phyloP scores from a whole-genome alignment of 2,113 vertebrate genomes.

The Corythornis madagascariensis region DNA sequence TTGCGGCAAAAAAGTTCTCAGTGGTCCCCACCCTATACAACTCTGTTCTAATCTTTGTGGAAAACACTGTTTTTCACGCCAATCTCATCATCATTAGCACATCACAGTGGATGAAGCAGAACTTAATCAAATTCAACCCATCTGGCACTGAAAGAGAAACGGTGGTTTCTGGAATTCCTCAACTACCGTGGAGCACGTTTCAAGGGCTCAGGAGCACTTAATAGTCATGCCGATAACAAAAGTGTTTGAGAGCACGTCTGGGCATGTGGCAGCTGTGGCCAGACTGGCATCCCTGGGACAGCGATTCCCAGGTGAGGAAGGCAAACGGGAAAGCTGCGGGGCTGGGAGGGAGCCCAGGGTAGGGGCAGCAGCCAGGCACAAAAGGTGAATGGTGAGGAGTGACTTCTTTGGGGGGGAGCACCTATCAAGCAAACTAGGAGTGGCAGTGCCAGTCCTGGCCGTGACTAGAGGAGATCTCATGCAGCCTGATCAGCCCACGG shows the following conservation, averaged over 20 bases:
- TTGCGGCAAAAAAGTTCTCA: background rate
- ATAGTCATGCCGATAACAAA: background rate
- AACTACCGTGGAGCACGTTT: background rate
- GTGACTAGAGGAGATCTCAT: background rate
- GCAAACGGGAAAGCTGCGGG: background rate
- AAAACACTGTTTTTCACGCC: background rate
- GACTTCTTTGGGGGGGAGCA: background rate
- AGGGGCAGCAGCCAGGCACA: background rate
- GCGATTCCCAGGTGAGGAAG: background rate
- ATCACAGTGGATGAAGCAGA: background rate
- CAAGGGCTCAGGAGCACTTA: background rate
- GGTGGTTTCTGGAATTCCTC: background rate
- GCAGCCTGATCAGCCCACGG: background rate
- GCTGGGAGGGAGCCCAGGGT: background rate
- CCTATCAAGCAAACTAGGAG: fast-evolving
- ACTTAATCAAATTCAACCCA: background rate
- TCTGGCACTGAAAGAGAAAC: background rate
- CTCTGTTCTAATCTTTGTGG: background rate
- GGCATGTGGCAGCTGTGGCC: background rate
- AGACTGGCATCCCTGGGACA: background rate
- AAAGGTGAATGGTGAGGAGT: background rate
- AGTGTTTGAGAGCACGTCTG: background rate
- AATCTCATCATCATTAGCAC: background rate
- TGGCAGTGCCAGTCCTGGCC: fast-evolving
- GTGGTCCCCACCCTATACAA: background rate